phyloP scores from a whole-genome alignment of 2,888 invertebrate genomes.

The Drosophila buzzatii region DNA sequence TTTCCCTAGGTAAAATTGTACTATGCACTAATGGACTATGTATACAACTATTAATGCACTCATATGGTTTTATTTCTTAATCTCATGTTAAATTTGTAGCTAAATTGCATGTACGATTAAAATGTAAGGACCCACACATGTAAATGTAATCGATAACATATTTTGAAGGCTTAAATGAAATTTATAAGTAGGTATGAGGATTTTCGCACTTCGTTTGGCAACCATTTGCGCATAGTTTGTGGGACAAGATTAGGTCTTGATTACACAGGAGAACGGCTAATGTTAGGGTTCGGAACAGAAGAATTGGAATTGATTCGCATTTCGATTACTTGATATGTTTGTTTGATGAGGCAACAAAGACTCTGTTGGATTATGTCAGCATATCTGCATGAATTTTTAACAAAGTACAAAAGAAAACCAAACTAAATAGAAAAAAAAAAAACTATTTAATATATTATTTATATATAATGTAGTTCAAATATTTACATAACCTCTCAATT shows the following conservation, averaged over 20 bases:
- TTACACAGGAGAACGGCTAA: neutral
- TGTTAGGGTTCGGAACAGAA: slow-evolving; percentile 6
- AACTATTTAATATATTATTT: slow-evolving; percentile 25
- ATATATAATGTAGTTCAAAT: slow-evolving; percentile 64
- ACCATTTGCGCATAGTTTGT: slow-evolving; percentile 7
- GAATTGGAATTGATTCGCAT: slow-evolving; percentile 26
- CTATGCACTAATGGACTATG: too few relatives aligned
- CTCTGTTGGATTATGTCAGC: slow-evolving; percentile 76
- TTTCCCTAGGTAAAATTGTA: slow-evolving; percentile 33
- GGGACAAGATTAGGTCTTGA: slow-evolving; percentile 1
- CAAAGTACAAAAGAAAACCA: slow-evolving; percentile 69
- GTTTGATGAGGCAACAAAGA: slow-evolving; percentile 48
- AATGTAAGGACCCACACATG: neutral
- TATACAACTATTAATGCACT: too few relatives aligned
- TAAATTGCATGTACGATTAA: slow-evolving; percentile 1
- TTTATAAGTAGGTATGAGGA: neutral
- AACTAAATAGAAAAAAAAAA: slow-evolving; percentile 17
- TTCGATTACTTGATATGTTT: slow-evolving; percentile 39
- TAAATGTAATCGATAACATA: slow-evolving; percentile 6
- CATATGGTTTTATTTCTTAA: too few relatives aligned
- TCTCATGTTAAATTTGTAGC: too few relatives aligned
- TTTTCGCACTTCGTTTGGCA: neutral
- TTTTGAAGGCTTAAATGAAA: slow-evolving; percentile 5
- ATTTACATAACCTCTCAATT: slow-evolving; percentile 56
- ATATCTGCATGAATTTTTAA: slow-evolving; percentile 79